Conservation (phyloP, 2,113 vertebrate species). For the Crotalus helleri region DNA sequence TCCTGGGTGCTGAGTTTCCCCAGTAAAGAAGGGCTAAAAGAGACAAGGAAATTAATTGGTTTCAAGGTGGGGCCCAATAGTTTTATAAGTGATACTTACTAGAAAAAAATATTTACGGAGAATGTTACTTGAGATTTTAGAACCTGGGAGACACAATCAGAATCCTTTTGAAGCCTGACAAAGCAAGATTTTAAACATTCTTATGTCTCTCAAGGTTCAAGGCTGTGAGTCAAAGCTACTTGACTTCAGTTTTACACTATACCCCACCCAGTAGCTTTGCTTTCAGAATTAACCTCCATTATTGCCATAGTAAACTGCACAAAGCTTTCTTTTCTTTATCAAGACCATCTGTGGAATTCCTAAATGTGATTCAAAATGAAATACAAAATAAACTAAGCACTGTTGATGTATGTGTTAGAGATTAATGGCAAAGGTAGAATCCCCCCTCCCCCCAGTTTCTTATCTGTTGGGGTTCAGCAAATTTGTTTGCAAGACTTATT, state of each 20-base stretch:
- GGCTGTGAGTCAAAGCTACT: background rate
- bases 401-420: background rate
- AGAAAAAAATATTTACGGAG: background rate
- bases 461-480: background rate
- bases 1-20: background rate
- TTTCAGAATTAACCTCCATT: background rate
- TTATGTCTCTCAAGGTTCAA: background rate
- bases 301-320: background rate
- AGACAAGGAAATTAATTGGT: background rate
- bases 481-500: background rate
- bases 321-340: background rate
- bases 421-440: background rate
- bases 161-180: background rate
- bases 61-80: background rate
- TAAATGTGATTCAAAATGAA: background rate
- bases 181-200: background rate
- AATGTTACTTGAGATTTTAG: background rate
- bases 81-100: background rate
- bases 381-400: background rate
- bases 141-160: background rate
- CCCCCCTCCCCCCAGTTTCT: background rate
- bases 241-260: background rate
- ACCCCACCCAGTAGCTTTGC: background rate
- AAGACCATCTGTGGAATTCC: background rate
- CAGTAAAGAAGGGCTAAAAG: background rate